phyloP scores from a whole-genome alignment of 2,797 vertebrate species.

The Hypotaenidia philippensis region DNA sequence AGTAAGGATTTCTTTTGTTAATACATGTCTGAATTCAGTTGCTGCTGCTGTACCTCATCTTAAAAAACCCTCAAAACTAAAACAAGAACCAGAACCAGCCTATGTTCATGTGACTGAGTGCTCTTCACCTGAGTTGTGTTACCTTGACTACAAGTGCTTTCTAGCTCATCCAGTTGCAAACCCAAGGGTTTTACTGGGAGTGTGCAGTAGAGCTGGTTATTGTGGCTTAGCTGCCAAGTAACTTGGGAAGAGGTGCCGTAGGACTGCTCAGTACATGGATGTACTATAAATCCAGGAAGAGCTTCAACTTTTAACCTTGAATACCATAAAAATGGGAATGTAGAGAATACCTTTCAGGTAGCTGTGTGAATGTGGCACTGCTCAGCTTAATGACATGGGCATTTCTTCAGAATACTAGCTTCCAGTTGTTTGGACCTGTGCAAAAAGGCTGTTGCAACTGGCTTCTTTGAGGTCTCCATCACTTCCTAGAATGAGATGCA shows the following conservation, averaged over 20 bases:
- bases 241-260: not conserved
- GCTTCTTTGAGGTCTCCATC: not conserved
- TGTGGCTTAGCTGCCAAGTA: not conserved
- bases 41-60: not conserved
- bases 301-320: not conserved
- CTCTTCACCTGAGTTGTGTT: not conserved
- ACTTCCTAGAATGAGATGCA: not conserved
- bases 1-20: not conserved
- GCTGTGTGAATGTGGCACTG: not conserved
- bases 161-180: not conserved
- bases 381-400: not conserved
- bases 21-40: not conserved
- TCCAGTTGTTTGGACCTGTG: not conserved
- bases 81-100: not conserved
- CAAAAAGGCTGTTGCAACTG: not conserved
- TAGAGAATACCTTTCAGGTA: not conserved
- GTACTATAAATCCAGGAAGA: not conserved
- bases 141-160: not conserved
- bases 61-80: not conserved
- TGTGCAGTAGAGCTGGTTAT: not conserved
- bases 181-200: not conserved
- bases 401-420: not conserved
- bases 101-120: rapidly evolving
- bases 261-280: not conserved
- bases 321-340: not conserved